Base-by-base conservation (phyloP, 2,113 vertebrate species). In the Hippocampus guttulatus region DNA sequence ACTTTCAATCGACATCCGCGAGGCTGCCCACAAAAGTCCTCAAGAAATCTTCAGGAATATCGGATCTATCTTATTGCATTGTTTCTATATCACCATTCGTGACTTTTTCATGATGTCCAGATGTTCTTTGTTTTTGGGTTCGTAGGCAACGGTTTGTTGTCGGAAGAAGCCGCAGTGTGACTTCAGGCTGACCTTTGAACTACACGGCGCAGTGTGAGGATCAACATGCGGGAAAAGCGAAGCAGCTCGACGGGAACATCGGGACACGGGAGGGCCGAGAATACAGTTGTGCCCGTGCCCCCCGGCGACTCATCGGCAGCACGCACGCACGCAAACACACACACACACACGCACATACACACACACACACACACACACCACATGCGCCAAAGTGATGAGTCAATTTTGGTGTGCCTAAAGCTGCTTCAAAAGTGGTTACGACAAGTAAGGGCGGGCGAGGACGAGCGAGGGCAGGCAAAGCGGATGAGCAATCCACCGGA, bases 401-500 rank as follows among this genome's bases (percentile, higher is more conserved):
- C 21, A 3, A n/a, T n/a, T n/a, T 54, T 23, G 21, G 21, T 55
- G 52, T 5, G 23, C 21, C n/a, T 55, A 1, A 55, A 55, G 52
- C 52, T 55, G n/a, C n/a, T 23, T n/a, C 21, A n/a, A 11, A 51
- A 1, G 18, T 7, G 18, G 49, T 20, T 4, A 47, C 14, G 15
- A 47, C 14, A 3, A 47, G 12, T 47, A 14, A 47, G 12, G 49
- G 25, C 12, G 1, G 14, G 57, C 7, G 14, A 14, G 25, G 12
- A 15, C 58, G 25, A 30, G 25, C 6, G 12, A 16, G 25, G n/a
- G 54, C 54, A 8, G 11, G 9, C 12, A 20, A 18, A 20, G 52
- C 20, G 58, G 6, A 20, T 15, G 14, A 3, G 15, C n/a, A 76
- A 51, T 77, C 78, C 84, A 84, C 77, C 71, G 83, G 66, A 6